Base-by-base conservation (phyloP, 2,888 invertebrate genomes). In the Cyaniris semiargus region DNA sequence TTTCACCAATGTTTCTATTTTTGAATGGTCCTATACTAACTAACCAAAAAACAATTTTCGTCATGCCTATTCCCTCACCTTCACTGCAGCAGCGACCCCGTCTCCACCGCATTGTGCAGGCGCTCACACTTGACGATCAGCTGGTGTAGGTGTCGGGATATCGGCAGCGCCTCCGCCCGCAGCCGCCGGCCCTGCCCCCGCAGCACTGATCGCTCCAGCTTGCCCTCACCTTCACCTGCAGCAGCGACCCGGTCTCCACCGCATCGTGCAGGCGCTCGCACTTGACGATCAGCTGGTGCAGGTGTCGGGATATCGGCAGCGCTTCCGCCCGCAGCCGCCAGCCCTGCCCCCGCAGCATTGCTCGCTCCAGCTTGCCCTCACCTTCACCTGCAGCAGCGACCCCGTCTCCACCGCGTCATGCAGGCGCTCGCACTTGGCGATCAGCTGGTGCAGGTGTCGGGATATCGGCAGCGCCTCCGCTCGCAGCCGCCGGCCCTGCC, bases 191-290 rank as follows among this genome's bases (percentile, higher is more conserved):
- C 27, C 3, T 27, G 27, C 27, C 27, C 27, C 27, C 27, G 27
- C 27, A 27, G 27, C 27, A 27, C 27, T 27, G 27, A 1, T 27
- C 27, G 27, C 27, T 27, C 27, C 27, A 27, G 27, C 27, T 27
- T 27, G n/a, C 18, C 56, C n/a, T 34, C 82, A 94, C 93, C 89
- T 96, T 95, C n/a, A 96, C 92, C 84, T 97, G 96, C 53, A 95
- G 88, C 80, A 97, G 88, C 18, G 96, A 95, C 4, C 97, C 97
- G 78, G 95, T 95, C 79, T 96, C 95, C 5, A 97, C 97, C 0
- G 97, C 96, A 71, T 96, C 96, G 85, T 98, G 97, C 0, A 97
- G 94, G 70, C 96, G 95, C 75, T 96, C 95, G 79, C 97, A 97
- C 89, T 96, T 97, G 3, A 96, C 96, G 91, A 97, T 95, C 80